Evolutionary conservation across 2,797 vertebrate genomes (phyloP), one percentile per base, ranked within the genome.

Genomic region (Gobio occitaniae): DNA sequence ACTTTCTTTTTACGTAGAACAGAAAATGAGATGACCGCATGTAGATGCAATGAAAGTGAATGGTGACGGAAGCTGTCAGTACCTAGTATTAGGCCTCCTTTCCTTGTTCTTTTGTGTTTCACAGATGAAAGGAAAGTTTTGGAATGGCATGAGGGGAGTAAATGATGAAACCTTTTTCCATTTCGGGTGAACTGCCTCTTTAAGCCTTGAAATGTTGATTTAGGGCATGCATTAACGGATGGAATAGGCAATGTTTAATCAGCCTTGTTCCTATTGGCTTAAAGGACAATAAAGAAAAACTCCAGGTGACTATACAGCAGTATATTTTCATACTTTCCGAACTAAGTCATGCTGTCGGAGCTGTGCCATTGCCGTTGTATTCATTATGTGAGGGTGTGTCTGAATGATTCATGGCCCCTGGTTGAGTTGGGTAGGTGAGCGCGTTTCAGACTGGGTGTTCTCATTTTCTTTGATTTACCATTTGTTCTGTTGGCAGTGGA

Each of bases 311-410:
- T 50, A 59, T 47, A n/a, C 54, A 63, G 36, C 59, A 4, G 8
- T 21, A 21, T 13, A 82, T 29, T 75, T 38, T 29, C 63, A 66
- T 44, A 65, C 19, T 54, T 84, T 77, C 13, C 29, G 7, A 29
- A 63, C n/a, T 5, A 72, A 66, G 74, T 48, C 44, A 71, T 78
- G 44, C 13, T 29, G 4, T 47, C 10, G 5, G 41, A 36, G 32
- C 71, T 50, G 68, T 83, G 1, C 12, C 59, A 78, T 87, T 90
- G 91, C 83, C 91, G 89, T 86, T 94, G 90, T 86, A 86, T 84
- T 90, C 80, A 68, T 80, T 68, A 38, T 71, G n/a, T 7, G 80
- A 90, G 90, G 94, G 92, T 81, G 94, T 91, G 94, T 92, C 87
- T 0, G 86, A 87, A 88, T 93, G 94, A 94, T 88, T 93, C 87